phyloP scores from a whole-genome alignment of 2,888 invertebrate species.

The Dione vanillae region DNA sequence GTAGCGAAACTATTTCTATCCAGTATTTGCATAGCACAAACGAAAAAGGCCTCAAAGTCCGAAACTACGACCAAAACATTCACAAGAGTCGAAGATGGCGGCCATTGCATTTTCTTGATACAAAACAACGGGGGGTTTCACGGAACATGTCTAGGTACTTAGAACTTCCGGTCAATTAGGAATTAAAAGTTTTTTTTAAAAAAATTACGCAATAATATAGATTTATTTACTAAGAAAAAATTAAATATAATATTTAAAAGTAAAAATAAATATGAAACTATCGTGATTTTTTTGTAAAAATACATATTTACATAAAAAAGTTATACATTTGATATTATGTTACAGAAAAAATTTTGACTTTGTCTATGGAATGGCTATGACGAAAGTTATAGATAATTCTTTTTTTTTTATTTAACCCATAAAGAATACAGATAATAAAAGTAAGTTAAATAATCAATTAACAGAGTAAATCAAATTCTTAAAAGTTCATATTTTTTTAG shows the following conservation, averaged over 20 bases:
- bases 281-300: background rate
- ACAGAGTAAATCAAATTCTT: background rate
- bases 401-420: constrained; percentile 31
- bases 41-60: constrained; percentile 76
- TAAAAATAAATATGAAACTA: background rate
- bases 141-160: constrained; percentile 74
- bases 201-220: background rate
- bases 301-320: background rate
- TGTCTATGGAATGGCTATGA: constrained; percentile 28
- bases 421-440: constrained; percentile 14
- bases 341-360: constrained; percentile 17
- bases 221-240: background rate
- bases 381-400: constrained; percentile 22
- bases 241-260: background rate
- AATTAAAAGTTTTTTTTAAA: constrained; percentile 2
- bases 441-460: background rate
- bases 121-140: constrained; percentile 86
- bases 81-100: constrained; percentile 93
- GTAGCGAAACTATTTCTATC: constrained; percentile 74
- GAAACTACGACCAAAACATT: constrained; percentile 89
- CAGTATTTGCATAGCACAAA: constrained; percentile 78
- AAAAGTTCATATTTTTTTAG: background rate
- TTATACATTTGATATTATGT: constrained; percentile 1
- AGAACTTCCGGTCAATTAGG: constrained; percentile 68
- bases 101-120: constrained; percentile 92